phyloP scores from a whole-genome alignment of 2,888 invertebrate genomes.

The Piscicola geometra region DNA sequence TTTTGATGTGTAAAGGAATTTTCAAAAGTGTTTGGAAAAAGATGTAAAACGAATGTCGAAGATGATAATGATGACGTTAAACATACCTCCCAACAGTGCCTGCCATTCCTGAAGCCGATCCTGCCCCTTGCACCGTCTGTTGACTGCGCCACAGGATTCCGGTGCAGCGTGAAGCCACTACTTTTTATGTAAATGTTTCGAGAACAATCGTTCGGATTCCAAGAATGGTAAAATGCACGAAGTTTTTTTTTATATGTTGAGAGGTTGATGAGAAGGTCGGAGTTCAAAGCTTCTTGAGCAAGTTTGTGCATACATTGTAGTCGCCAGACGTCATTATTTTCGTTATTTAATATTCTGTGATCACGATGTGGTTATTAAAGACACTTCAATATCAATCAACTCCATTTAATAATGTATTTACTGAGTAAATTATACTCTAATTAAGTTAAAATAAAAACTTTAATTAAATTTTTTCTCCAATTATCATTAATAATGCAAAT shows the following conservation, averaged over 20 bases:
- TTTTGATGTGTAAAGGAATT: no score
- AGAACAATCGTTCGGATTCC: conserved; percentile 96
- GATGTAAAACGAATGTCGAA: no score
- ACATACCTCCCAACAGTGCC: conserved; percentile 85
- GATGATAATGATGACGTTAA: no score
- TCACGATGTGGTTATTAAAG: not conserved
- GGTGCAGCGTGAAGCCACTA: conserved; percentile 92
- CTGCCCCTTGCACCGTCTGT: conserved; percentile 86
- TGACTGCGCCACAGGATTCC: conserved; percentile 96
- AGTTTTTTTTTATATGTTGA: conserved; percentile 88
- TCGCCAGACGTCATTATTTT: conserved; percentile 92
- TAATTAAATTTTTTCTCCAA: conserved; percentile 6
- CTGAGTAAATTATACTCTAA: not conserved
- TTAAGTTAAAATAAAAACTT: not conserved
- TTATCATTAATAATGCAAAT: not conserved
- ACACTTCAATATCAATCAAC: not conserved
- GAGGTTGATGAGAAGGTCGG: conserved; percentile 80
- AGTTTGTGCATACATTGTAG: conserved; percentile 79
- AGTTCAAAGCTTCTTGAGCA: conserved; percentile 80
- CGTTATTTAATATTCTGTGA: conserved; percentile 68
- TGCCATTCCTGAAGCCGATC: conserved; percentile 77
- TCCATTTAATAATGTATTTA: not conserved
- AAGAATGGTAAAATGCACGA: conserved; percentile 81
- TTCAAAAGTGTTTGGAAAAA: no score
- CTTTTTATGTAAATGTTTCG: conserved; percentile 92